Evolutionary conservation across 2,113 vertebrate genomes (phyloP).

Genomic region (western clawed frog (Xenopus tropicalis)): UCB_Xtro_10.0 CM004450.2:113298001-113298500

Average conservation of each 20-base stretch:
- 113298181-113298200: slow-evolving; percentile 79
- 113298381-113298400: too few relatives aligned
- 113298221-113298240: neutral
- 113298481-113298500: too few relatives aligned
- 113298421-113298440: too few relatives aligned
- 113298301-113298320: too few relatives aligned
- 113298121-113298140: slow-evolving; percentile 67
- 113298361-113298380: too few relatives aligned
- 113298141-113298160: slow-evolving; percentile 78
- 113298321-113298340: too few relatives aligned
- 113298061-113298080: slow-evolving; percentile 78
- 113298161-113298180: slow-evolving; percentile 91
- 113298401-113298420: too few relatives aligned
- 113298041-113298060: slow-evolving; percentile 76
- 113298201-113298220: slow-evolving; percentile 76
- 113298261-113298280: neutral
- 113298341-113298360: too few relatives aligned
- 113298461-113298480: too few relatives aligned
- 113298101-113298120: slow-evolving; percentile 82
- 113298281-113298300: neutral
- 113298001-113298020: slow-evolving; percentile 83
- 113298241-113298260: too few relatives aligned
- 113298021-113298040: slow-evolving; percentile 84
- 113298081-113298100: slow-evolving; percentile 87
- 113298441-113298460: too few relatives aligned